Percentiles rank a stretch among this genome's conserved stretches.
Conservation (phyloP, 1,140 invertebrate species). For the Papilio aristodemus region DNA sequence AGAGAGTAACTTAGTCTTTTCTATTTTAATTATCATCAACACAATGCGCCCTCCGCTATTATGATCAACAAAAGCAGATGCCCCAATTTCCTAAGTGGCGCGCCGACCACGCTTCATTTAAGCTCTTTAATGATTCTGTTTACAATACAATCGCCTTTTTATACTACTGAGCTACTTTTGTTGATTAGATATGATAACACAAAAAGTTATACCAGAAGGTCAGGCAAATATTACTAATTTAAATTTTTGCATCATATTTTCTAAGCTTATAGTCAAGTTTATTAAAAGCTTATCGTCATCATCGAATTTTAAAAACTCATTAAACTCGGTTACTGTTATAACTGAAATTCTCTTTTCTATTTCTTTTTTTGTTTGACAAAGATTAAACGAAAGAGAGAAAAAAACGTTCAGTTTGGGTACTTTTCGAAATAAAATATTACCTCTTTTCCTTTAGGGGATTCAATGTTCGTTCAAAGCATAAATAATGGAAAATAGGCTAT, state of each 20-base stretch:
- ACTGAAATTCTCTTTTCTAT: too few species aligned
- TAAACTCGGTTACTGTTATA: too few species aligned
- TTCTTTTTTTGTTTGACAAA: too few species aligned
- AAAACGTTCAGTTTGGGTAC: too few species aligned
- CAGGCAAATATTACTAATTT: neutral
- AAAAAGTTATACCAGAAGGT: neutral
- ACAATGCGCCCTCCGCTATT: conserved; percentile 19
- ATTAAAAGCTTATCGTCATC: too few species aligned
- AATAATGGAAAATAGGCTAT: too few species aligned
- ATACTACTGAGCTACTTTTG: neutral
- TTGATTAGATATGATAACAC: neutral
- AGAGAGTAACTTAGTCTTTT: conserved; percentile 40
- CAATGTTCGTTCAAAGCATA: too few species aligned
- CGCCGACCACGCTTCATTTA: conserved; percentile 23
- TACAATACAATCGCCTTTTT: conserved; percentile 18
- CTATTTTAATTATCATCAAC: conserved; percentile 49
- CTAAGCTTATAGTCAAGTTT: neutral
- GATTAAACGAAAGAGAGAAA: too few species aligned
- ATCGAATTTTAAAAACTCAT: too few species aligned
- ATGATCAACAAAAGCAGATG: conserved; percentile 38
- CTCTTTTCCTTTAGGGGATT: too few species aligned
- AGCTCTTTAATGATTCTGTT: conserved; percentile 24
- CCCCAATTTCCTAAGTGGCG: conserved; percentile 37
- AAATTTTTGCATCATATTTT: neutral
- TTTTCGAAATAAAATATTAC: too few species aligned